These are phyloP conservation scores for Herminia tarsipennalis DNA, from an alignment of 2,888 invertebrate genomes.

Conservation along the genomic window DNA sequence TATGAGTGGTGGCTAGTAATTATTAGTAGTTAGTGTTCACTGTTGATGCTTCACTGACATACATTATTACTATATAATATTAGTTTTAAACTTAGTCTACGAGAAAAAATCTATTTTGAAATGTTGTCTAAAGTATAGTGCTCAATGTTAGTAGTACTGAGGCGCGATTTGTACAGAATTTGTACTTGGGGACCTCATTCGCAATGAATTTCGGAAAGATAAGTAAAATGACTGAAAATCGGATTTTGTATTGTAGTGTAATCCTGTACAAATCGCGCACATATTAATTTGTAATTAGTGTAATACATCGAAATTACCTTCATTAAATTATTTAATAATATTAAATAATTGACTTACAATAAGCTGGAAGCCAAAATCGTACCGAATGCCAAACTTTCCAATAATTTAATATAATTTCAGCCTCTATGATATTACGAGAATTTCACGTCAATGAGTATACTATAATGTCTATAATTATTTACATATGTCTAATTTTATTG, in stretches of 20 bases:
- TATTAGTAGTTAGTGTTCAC: conserved; percentile 42
- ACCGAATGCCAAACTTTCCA: conserved; percentile 66
- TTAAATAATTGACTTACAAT: conserved; percentile 26
- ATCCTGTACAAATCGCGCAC: conserved; percentile 8
- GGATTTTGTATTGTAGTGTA: background rate
- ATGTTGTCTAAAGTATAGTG: conserved; percentile 44
- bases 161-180: background rate
- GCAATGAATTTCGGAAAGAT: background rate
- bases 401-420: conserved; percentile 55
- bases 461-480: conserved; percentile 54
- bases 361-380: conserved; percentile 43
- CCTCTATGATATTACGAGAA: conserved; percentile 60
- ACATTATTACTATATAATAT: conserved; percentile 41
- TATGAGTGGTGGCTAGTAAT: conserved; percentile 54
- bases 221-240: background rate
- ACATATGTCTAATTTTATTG: conserved; percentile 56
- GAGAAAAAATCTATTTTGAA: conserved; percentile 38
- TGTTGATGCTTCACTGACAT: conserved; percentile 38
- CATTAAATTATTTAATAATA: no score
- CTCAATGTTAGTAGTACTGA: conserved; percentile 26
- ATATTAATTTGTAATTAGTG: conserved; percentile 14
- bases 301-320: no score
- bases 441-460: conserved; percentile 63
- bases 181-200: no score
- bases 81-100: conserved; percentile 49